A percentile compares a stretch with the other conserved stretches of the same genome.
Evolutionary conservation across 2,113 vertebrate species (phyloP).

Genomic region (Corythornis vintsioides): DNA sequence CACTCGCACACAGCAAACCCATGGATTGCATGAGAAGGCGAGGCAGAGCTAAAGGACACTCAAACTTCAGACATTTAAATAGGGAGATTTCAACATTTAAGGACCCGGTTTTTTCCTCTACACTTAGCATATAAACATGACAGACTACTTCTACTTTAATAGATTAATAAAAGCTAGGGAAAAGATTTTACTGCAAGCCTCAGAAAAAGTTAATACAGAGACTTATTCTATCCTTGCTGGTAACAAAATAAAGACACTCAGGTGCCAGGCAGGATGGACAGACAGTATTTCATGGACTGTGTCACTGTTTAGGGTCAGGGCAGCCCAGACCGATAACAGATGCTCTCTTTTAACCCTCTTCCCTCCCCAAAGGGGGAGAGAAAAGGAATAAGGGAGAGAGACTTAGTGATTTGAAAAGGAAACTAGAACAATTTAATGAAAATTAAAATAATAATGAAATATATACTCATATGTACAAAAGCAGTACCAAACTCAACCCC

Average conservation of each 20-base stretch:
- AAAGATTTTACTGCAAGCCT: not conserved
- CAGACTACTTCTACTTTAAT: not conserved
- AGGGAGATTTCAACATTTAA: not conserved
- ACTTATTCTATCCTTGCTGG: not conserved
- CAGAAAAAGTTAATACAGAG: not conserved
- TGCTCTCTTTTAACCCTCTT: too few relatives aligned
- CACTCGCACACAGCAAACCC: not conserved
- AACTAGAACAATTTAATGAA: too few relatives aligned
- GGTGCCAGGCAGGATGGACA: not conserved
- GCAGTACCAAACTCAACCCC: too few relatives aligned
- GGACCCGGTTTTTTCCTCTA: not conserved
- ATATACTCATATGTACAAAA: too few relatives aligned
- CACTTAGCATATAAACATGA: not conserved
- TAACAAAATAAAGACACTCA: not conserved
- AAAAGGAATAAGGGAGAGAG: too few relatives aligned
- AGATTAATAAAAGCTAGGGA: not conserved
- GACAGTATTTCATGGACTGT: not conserved
- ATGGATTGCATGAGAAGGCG: fast-evolving
- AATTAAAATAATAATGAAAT: too few relatives aligned
- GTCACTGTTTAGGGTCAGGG: too few relatives aligned
- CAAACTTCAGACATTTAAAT: not conserved
- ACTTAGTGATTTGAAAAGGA: too few relatives aligned
- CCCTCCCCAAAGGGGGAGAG: too few relatives aligned
- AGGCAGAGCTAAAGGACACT: not conserved
- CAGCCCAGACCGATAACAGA: too few relatives aligned